Percentiles rank a stretch among this genome's conserved stretches.
Conservation (phyloP, 1,140 invertebrate species). For the Plutomurus gul region DNA sequence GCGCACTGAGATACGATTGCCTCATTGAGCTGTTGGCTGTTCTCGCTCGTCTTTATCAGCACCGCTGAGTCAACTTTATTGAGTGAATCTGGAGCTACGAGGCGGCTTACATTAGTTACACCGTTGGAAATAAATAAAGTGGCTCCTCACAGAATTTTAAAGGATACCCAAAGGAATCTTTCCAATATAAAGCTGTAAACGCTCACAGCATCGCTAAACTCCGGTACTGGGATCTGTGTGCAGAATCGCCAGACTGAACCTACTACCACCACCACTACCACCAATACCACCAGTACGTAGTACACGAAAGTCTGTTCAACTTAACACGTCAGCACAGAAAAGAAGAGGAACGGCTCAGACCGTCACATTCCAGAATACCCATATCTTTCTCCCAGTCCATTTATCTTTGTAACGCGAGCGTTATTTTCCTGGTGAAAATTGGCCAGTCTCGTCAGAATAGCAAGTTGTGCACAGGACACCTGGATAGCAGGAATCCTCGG, state of each 20-base stretch:
- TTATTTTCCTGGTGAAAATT: background rate
- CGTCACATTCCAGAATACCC: background rate
- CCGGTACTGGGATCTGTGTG: too few species aligned
- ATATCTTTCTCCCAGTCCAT: background rate
- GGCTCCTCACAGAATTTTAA: background rate
- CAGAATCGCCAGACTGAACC: too few species aligned
- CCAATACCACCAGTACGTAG: too few species aligned
- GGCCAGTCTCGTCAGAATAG: background rate
- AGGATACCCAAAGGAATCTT: background rate
- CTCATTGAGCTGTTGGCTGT: background rate
- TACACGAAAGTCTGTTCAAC: too few species aligned
- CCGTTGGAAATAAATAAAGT: background rate
- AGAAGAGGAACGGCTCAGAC: too few species aligned
- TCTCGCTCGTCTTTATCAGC: background rate
- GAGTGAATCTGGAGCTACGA: background rate
- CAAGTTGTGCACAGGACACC: too few species aligned
- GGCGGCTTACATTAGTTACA: background rate
- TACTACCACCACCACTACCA: too few species aligned
- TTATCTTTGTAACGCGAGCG: background rate
- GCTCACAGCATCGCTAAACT: too few species aligned
- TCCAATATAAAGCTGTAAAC: background rate
- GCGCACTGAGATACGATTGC: background rate
- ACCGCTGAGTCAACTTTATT: background rate
- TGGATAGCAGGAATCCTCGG: too few species aligned
- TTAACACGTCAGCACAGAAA: too few species aligned